phyloP scores from a whole-genome alignment of 30 jellyfish, hydroid and myxozoan species.

The Turritopsis rubra region DNA sequence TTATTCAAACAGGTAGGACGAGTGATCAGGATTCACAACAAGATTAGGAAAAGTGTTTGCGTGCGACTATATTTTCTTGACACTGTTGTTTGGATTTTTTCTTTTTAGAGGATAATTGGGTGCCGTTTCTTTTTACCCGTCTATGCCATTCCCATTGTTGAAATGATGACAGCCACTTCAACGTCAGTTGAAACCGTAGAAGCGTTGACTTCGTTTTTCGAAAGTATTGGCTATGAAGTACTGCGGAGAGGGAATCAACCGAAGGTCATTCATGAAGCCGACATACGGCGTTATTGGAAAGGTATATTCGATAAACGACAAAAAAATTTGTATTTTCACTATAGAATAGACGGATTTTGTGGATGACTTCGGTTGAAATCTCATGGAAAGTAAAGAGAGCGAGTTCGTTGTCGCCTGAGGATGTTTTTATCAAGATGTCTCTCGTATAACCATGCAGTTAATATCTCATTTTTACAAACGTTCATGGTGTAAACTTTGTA shows the following conservation, averaged over 20 bases:
- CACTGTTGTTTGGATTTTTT: not conserved
- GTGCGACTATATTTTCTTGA: not conserved
- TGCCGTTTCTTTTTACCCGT: constrained; percentile 58
- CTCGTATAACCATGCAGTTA: no score
- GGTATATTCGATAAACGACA: not conserved
- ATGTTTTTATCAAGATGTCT: no score
- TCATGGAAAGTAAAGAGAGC: no score
- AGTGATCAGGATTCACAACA: not conserved
- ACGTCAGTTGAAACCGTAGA: constrained; percentile 36
- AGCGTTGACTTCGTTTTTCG: not conserved
- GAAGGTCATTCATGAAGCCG: not conserved
- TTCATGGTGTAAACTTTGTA: no score
- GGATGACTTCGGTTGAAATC: no score
- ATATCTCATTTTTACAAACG: no score
- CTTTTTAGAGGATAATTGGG: constrained; percentile 51
- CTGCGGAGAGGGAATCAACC: not conserved
- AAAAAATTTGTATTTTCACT: not conserved
- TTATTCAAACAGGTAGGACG: constrained; percentile 41
- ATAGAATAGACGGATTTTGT: not conserved
- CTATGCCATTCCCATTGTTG: constrained; percentile 45
- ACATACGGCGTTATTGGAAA: not conserved
- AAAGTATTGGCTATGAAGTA: not conserved
- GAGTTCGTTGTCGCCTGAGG: no score
- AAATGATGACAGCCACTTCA: constrained; percentile 13
- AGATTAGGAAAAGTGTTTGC: not conserved